Conservation (phyloP, 2,797 vertebrate genomes). For the Thripadectes ignobilis region DNA sequence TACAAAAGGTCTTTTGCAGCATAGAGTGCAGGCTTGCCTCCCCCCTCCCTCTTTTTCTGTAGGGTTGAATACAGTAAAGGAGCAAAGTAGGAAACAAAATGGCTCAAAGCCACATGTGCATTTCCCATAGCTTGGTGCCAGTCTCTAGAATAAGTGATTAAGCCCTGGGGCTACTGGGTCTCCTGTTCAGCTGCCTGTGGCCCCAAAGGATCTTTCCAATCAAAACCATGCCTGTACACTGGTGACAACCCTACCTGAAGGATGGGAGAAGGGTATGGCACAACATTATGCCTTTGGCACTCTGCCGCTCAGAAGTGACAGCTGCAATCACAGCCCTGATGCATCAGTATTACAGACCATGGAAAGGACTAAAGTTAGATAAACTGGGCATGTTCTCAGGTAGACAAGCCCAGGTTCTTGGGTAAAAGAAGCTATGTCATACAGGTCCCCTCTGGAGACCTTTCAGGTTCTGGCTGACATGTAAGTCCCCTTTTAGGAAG, state of each 20-base stretch:
- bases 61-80: not conserved
- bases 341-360: not conserved
- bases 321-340: not conserved
- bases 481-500: not conserved
- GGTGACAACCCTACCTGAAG: not conserved
- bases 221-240: not conserved
- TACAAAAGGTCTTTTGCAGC: slow-evolving; percentile 14
- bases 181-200: not conserved
- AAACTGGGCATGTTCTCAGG: not conserved
- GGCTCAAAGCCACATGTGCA: slow-evolving; percentile 43
- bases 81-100: slow-evolving; percentile 21
- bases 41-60: not conserved
- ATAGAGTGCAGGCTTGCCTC: not conserved
- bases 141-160: not conserved
- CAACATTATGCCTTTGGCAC: not conserved
- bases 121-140: slow-evolving; percentile 55
- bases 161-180: not conserved
- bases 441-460: not conserved
- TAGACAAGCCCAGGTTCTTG: not conserved
- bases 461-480: not conserved
- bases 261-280: not conserved
- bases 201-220: not conserved
- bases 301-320: not conserved
- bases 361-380: not conserved
- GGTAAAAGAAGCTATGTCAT: not conserved